Evolutionary conservation across 2,888 invertebrate genomes (phyloP), one percentile per base, ranked within the genome.

Genomic region (Drosophila vallismaia): DNA sequence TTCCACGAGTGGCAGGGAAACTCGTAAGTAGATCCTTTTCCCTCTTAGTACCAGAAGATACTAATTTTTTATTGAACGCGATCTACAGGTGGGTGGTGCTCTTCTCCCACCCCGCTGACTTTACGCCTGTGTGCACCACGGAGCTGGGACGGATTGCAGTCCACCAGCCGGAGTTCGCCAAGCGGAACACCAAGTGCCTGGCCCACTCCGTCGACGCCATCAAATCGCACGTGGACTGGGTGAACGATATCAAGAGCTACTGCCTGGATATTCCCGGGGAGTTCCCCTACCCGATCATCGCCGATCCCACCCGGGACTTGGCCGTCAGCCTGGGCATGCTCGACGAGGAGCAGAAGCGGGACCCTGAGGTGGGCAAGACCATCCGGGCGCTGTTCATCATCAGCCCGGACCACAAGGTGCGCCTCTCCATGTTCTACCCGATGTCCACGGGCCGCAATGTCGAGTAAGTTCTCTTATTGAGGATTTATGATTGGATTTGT

Each of bases 51-150:
- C 29, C 19, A 4, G 14, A 14, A 2, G 9, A 12, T 4, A 2
- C 56, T 57, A 12, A 69, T 44, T 8, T 1, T 3, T 1, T 10
- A 1, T 10, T 31, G 0, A 10, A 0, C 44, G 3, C 14, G 4
- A 26, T 28, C 9, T 8, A 0, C 38, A 81, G 96, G 48, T 96
- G 98, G 98, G 95, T 96, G 63, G 94, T 97, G 86, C 91, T 97
- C 26, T 97, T 97, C 90, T 97, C 97, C 0, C 97, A 97, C 90
- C 97, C 97, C 0, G 95, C 96, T 7, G 97, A 97, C 91, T 97
- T 95, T 90, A 97, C 97, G 0, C 97, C 97, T 0, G 97, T 97
- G 0, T 97, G 97, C 89, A 97, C 97, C 5, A 97, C 97, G 0
- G 97, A 97, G 91, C 92, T 97, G 77, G 96, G 95, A 3, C 93